These are phyloP conservation scores for Napeogenes sylphis DNA, from an alignment of 2,888 invertebrate genomes.

Conservation along the genomic window DNA sequence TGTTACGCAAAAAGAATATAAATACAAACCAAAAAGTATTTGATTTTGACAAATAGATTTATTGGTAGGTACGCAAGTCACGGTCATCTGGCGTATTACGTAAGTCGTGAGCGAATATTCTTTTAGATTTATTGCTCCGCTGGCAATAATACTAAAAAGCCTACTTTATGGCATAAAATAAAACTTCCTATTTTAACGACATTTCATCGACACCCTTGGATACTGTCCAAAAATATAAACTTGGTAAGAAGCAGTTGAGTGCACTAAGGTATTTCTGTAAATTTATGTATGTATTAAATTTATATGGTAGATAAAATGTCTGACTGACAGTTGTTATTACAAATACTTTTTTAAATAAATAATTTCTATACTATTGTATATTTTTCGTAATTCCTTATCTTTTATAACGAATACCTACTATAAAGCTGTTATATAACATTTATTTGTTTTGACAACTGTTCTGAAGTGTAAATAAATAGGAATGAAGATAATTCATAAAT, in stretches of 20 bases:
- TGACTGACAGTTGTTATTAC: background rate
- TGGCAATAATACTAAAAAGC: conserved; percentile 4
- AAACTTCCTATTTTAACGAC: background rate
- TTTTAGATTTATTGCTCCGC: conserved; percentile 13
- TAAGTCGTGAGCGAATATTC: background rate
- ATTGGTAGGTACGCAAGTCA: too few relatives aligned
- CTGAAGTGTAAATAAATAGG: too few relatives aligned
- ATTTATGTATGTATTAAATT: background rate
- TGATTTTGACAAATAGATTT: too few relatives aligned
- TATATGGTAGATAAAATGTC: background rate
- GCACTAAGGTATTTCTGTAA: background rate
- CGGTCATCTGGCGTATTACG: background rate
- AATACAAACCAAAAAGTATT: conserved; percentile 4
- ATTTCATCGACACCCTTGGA: conserved; percentile 9
- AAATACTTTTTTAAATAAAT: background rate
- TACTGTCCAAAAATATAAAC: conserved; percentile 7
- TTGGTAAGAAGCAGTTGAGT: background rate
- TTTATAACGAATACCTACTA: too few relatives aligned
- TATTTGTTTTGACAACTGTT: too few relatives aligned
- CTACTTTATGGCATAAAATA: conserved; percentile 8
- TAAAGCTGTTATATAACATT: too few relatives aligned
- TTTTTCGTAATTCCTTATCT: too few relatives aligned
- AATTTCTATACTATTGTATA: too few relatives aligned
- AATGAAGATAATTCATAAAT: too few relatives aligned
- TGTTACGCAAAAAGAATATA: conserved; percentile 15